A percentile compares a stretch with the other conserved stretches of the same genome.
Evolutionary conservation across 2,888 invertebrate species (phyloP).

Genomic region (Ectemnius cavifrons): DNA sequence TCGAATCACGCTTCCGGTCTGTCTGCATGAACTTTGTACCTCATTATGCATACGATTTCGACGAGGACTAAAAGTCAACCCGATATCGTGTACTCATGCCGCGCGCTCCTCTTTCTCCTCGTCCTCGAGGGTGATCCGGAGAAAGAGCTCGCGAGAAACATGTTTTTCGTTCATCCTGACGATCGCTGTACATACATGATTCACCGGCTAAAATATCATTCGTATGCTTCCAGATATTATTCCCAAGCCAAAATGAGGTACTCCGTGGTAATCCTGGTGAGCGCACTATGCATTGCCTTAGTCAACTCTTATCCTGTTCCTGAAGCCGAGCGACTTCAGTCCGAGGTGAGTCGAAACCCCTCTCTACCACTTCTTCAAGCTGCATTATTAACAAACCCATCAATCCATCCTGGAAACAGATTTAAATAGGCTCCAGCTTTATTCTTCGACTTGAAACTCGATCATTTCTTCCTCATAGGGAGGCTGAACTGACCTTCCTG

Average conservation of each 20-base stretch:
- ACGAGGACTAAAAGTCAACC: neutral
- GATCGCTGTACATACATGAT: no score
- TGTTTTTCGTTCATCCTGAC: no score
- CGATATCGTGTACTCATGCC: no score
- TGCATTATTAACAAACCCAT: constrained; percentile 12
- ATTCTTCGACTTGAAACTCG: no score
- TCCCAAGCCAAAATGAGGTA: constrained; percentile 64
- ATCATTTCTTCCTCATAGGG: no score
- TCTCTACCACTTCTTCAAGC: neutral
- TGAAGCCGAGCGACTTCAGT: constrained; percentile 66
- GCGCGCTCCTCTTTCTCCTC: no score
- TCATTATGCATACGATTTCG: neutral
- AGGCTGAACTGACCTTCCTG: no score
- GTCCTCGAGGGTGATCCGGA: no score
- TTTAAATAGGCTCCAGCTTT: neutral
- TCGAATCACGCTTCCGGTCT: constrained; percentile 44
- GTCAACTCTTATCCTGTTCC: constrained; percentile 70
- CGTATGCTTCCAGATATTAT: constrained; percentile 31
- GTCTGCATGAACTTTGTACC: constrained; percentile 11
- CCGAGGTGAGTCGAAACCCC: constrained; percentile 67
- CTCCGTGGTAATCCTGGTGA: constrained; percentile 63
- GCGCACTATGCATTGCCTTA: constrained; percentile 67
- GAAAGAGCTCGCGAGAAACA: no score
- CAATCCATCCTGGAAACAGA: neutral
- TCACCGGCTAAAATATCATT: no score